Percentiles rank a stretch among this genome's conserved stretches.
phyloP scores from a whole-genome alignment of 2,888 invertebrate genomes.

The Mesoligia furuncula region DNA sequence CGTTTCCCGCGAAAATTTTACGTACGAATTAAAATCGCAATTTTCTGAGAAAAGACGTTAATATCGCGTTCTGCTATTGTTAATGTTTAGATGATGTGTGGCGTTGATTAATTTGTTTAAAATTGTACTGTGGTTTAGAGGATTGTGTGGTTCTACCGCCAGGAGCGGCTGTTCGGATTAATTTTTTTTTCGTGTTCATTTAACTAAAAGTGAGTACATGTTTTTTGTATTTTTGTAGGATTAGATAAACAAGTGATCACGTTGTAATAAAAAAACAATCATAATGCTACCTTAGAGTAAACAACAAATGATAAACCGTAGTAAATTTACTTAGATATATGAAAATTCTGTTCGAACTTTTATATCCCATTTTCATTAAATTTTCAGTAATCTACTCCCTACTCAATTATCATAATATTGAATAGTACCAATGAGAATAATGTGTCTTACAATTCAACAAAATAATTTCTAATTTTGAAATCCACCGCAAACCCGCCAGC shows the following conservation, averaged over 20 bases:
- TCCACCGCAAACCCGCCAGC: constrained; percentile 5
- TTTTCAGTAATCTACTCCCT: background rate
- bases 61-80: constrained; percentile 66
- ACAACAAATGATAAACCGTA: constrained; percentile 10
- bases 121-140: constrained; percentile 71
- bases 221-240: constrained; percentile 24
- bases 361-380: too few relatives aligned
- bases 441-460: background rate
- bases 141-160: constrained; percentile 73
- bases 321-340: background rate
- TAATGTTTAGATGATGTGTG: constrained; percentile 77
- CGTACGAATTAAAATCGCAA: constrained; percentile 64
- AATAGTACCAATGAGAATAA: background rate
- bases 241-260: background rate
- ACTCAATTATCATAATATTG: background rate
- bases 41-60: constrained; percentile 61
- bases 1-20: constrained; percentile 88
- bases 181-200: constrained; percentile 63
- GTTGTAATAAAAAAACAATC: background rate
- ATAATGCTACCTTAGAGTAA: background rate
- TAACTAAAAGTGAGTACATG: constrained; percentile 67
- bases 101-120: constrained; percentile 75
- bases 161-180: constrained; percentile 69
- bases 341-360: background rate
- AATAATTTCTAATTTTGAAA: constrained; percentile 6